Conservation (phyloP, 2,113 vertebrate genomes). For the Rhizomys pruinosus region DNA sequence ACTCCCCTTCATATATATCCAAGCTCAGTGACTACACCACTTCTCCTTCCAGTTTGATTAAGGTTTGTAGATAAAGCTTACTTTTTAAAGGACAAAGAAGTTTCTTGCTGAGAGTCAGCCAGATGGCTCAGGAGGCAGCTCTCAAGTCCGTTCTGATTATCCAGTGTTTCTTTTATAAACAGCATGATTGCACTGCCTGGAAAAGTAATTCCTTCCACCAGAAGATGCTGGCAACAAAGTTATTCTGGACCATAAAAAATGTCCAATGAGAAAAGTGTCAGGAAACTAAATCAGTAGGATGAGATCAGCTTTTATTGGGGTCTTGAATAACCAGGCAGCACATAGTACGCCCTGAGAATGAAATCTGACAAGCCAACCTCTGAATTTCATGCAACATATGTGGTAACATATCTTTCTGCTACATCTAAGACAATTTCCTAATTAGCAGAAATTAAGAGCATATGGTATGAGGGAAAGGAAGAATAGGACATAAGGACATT, state of each 20-base stretch:
- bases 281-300: constrained; percentile 65
- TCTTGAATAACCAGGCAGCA: constrained; percentile 57
- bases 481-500: not conserved
- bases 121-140: constrained; percentile 46
- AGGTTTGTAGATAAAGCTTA: constrained; percentile 8
- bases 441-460: constrained; percentile 57
- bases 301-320: constrained; percentile 60
- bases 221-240: constrained; percentile 63
- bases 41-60: constrained; percentile 9
- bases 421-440: constrained; percentile 9
- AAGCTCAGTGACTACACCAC: not conserved
- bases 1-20: not conserved
- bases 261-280: constrained; percentile 60
- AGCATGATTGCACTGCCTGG: constrained; percentile 49
- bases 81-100: constrained; percentile 45
- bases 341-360: constrained; percentile 51
- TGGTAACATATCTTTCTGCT: constrained; percentile 28
- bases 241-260: constrained; percentile 59
- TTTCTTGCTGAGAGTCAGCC: constrained; percentile 10
- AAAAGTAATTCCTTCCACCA: constrained; percentile 67
- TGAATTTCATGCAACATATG: constrained; percentile 14
- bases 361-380: constrained; percentile 50
- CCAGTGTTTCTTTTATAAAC: constrained; percentile 58
- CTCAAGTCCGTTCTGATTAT: constrained; percentile 22
- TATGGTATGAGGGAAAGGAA: not conserved